Conservation (phyloP, 1,140 invertebrate species). For the Hypsibius dujardini region DNA sequence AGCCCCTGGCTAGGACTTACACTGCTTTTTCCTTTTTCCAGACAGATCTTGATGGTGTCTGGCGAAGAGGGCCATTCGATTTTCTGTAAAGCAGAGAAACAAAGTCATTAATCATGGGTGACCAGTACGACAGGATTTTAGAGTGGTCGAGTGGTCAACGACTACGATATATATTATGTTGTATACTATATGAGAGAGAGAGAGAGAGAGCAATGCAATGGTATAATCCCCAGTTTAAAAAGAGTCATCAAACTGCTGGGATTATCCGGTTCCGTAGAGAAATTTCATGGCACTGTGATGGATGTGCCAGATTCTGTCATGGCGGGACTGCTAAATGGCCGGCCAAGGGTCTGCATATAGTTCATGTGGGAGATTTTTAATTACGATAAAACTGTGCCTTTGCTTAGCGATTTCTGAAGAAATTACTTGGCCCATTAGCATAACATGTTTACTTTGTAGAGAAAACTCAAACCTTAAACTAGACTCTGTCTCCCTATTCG, state of each 20-base stretch:
- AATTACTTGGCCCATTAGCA: too few relatives aligned
- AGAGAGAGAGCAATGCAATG: too few relatives aligned
- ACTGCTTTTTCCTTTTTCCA: neutral
- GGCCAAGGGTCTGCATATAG: neutral
- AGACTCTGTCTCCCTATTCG: too few relatives aligned
- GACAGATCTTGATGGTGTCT: neutral
- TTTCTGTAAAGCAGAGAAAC: constrained; percentile 6
- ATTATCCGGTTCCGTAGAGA: too few relatives aligned
- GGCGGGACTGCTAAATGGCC: neutral
- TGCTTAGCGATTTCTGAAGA: too few relatives aligned
- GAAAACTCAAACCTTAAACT: too few relatives aligned
- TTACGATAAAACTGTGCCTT: neutral
- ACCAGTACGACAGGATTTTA: neutral
- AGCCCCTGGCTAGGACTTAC: neutral
- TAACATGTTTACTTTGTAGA: too few relatives aligned
- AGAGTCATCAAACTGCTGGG: too few relatives aligned
- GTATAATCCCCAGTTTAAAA: too few relatives aligned
- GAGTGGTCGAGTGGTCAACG: neutral
- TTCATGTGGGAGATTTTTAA: neutral
- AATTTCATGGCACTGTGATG: neutral
- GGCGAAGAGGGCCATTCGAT: neutral
- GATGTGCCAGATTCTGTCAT: constrained; percentile 1
- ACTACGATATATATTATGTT: neutral
- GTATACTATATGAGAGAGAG: too few relatives aligned
- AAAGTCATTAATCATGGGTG: constrained; percentile 6